These are phyloP conservation scores for Callospermophilus lateralis DNA, from an alignment of 2,113 vertebrate species.

Conservation along the genomic window DNA sequence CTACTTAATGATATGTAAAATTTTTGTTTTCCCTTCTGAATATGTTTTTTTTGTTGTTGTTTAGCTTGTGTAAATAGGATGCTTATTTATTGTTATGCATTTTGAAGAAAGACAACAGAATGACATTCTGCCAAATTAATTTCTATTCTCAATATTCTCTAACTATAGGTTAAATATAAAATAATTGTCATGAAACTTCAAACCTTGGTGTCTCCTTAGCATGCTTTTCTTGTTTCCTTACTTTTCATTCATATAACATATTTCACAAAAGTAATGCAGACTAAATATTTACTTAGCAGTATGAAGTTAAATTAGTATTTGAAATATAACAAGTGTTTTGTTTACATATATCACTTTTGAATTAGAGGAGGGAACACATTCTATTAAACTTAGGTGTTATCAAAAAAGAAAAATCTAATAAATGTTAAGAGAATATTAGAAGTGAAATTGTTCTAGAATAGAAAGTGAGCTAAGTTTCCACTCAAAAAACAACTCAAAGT, in stretches of 20 bases:
- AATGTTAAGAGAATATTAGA: neutral
- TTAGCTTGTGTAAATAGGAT: neutral
- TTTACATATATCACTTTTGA: neutral
- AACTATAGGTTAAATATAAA: slow-evolving; percentile 7
- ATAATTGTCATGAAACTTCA: neutral
- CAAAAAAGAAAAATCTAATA: neutral
- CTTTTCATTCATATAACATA: neutral
- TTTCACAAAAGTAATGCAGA: neutral
- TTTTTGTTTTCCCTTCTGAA: too few species aligned
- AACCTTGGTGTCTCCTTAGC: neutral
- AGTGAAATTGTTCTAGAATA: neutral
- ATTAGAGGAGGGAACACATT: neutral
- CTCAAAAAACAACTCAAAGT: neutral
- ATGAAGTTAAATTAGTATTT: slow-evolving; percentile 22
- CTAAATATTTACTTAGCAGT: neutral
- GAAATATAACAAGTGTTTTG: neutral
- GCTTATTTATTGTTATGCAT: neutral
- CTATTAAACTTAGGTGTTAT: neutral
- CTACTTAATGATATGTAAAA: too few species aligned
- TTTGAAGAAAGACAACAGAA: neutral
- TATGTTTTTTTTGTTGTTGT: neutral
- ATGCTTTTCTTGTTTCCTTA: neutral
- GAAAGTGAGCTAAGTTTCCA: neutral
- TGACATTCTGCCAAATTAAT: slow-evolving; percentile 5
- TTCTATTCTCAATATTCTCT: neutral